These are phyloP conservation scores for Bruchidius siliquastri DNA, from an alignment of 2,888 invertebrate species.

Conservation along the genomic window DNA sequence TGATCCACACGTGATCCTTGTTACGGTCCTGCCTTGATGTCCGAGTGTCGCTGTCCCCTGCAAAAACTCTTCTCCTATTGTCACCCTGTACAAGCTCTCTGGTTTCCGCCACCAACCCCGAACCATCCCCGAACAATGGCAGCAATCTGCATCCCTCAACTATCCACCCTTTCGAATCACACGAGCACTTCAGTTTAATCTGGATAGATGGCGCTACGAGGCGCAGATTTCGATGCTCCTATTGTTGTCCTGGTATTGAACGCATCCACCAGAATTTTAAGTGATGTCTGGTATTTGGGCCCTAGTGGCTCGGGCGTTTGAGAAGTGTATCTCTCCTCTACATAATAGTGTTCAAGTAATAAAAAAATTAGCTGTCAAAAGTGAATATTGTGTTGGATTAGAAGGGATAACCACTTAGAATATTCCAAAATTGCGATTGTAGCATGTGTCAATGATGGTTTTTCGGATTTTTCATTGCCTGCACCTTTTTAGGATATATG, in stretches of 20 bases:
- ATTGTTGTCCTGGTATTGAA: neutral
- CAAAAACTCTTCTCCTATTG: neutral
- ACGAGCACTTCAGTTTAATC: neutral
- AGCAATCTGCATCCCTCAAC: neutral
- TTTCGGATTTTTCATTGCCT: too few species aligned
- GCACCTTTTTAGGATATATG: too few species aligned
- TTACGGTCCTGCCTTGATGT: neutral
- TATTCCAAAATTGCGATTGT: too few species aligned
- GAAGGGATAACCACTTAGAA: too few species aligned
- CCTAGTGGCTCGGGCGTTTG: too few species aligned
- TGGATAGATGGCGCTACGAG: neutral
- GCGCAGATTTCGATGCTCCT: neutral
- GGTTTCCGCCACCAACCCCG: neutral
- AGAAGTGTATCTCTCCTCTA: too few species aligned
- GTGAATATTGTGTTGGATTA: too few species aligned
- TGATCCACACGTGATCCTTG: too few species aligned
- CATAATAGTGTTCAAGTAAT: too few species aligned
- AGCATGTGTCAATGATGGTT: too few species aligned
- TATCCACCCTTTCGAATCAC: neutral
- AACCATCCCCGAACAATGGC: neutral
- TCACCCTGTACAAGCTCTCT: neutral
- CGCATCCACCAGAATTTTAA: neutral
- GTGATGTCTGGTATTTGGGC: neutral
- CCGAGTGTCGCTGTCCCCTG: neutral
- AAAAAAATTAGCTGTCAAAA: too few species aligned